Evolutionary conservation across 2,113 vertebrate genomes (phyloP).

Genomic region (Lophochroa leadbeateri): DNA sequence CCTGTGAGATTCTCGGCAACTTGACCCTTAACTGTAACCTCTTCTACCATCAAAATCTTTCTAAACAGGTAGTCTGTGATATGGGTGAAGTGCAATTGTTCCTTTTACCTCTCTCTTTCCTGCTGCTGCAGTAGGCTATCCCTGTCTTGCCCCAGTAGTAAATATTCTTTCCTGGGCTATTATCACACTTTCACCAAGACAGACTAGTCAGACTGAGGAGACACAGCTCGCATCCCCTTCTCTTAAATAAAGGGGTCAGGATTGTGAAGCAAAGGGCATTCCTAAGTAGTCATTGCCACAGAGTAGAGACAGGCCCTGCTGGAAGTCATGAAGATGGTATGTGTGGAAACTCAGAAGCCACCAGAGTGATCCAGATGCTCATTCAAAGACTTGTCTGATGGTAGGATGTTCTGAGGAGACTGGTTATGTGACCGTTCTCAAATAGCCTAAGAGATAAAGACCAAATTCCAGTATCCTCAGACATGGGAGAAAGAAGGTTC

Average conservation of each 20-base stretch:
- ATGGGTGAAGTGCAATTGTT: background rate
- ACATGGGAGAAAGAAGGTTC: background rate
- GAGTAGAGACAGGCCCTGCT: background rate
- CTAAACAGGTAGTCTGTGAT: background rate
- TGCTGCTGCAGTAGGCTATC: background rate
- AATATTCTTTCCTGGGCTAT: background rate
- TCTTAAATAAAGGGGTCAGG: background rate
- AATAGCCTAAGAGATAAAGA: background rate
- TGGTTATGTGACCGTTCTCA: background rate
- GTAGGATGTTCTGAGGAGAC: background rate
- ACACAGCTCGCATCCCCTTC: background rate
- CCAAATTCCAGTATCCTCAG: background rate
- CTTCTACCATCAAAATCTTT: background rate
- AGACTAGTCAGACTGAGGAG: background rate
- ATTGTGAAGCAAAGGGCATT: background rate
- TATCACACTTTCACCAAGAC: background rate
- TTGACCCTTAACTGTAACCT: background rate
- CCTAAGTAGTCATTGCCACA: fast-evolving
- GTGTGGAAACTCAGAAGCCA: background rate
- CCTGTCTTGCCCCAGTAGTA: background rate
- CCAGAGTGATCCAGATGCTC: background rate
- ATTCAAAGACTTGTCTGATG: background rate
- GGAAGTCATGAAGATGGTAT: background rate
- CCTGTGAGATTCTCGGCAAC: background rate
- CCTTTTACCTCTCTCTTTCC: background rate